Conservation (phyloP, 23 tunicate genomes). For the Phallusia fumigata region DNA sequence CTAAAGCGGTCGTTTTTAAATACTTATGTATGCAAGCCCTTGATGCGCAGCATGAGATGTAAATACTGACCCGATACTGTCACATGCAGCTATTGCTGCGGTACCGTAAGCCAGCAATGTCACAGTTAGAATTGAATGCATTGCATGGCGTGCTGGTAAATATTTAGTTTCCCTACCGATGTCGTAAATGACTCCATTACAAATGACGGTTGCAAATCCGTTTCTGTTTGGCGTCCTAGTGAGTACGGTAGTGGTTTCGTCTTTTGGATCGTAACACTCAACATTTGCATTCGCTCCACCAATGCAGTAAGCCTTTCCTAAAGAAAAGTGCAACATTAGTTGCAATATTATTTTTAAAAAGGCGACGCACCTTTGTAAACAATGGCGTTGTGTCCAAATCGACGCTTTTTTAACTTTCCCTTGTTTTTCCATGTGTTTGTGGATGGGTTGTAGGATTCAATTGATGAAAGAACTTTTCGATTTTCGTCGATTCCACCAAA, state of each 20-base stretch:
- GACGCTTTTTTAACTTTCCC: constrained; percentile 20
- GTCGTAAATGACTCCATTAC: constrained; percentile 50
- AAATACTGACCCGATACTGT: too few species aligned
- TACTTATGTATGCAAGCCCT: too few species aligned
- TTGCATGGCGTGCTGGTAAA: too few species aligned
- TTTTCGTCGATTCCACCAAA: constrained; percentile 39
- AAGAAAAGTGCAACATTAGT: neutral
- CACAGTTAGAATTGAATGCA: too few species aligned
- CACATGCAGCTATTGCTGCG: too few species aligned
- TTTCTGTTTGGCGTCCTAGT: constrained; percentile 50
- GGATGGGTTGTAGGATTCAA: constrained; percentile 46
- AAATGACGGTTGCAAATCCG: constrained; percentile 45
- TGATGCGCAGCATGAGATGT: too few species aligned
- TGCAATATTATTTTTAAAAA: too few species aligned
- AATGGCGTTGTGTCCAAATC: constrained; percentile 48
- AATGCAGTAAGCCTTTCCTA: constrained; percentile 28
- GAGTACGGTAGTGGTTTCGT: constrained; percentile 13
- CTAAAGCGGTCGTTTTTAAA: too few species aligned
- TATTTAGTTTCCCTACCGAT: constrained; percentile 28
- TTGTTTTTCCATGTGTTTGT: constrained; percentile 33
- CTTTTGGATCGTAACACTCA: constrained; percentile 45
- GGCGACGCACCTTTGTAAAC: constrained; percentile 12
- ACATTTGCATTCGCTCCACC: constrained; percentile 38
- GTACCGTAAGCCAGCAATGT: too few species aligned
- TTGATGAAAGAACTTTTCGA: neutral